A percentile compares a stretch with the other conserved stretches of the same genome.
Conservation (phyloP, 1,140 invertebrate genomes). For the Tetramorium parvispinum region DNA sequence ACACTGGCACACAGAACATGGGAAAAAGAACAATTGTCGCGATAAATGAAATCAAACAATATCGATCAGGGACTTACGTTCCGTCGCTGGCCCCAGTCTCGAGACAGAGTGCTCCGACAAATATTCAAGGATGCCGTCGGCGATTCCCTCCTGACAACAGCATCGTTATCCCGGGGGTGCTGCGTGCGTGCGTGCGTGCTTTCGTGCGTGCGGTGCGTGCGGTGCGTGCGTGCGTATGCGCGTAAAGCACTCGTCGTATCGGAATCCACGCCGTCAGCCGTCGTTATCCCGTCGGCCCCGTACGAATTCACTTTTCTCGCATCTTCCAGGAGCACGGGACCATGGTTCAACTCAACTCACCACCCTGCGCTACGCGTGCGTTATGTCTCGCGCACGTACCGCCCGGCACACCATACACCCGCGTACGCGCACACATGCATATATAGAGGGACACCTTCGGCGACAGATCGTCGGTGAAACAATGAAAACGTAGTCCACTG, state of each 20-base stretch:
- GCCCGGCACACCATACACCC: constrained; percentile 15
- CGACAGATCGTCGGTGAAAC: no score
- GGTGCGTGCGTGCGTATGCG: background rate
- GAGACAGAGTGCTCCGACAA: constrained; percentile 9
- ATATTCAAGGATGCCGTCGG: constrained; percentile 65
- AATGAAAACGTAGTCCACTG: no score
- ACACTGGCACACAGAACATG: background rate
- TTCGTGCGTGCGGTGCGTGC: background rate
- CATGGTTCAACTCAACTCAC: constrained; percentile 46
- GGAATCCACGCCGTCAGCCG: constrained; percentile 21
- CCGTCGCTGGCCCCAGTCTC: constrained; percentile 45
- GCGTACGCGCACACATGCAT: background rate
- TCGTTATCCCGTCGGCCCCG: constrained; percentile 19
- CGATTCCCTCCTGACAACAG: constrained; percentile 55
- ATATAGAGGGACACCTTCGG: no score
- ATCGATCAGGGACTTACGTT: constrained; percentile 60
- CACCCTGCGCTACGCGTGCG: background rate
- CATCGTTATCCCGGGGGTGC: constrained; percentile 63
- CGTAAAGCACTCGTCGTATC: background rate
- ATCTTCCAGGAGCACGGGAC: constrained; percentile 70
- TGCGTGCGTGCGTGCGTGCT: constrained; percentile 5
- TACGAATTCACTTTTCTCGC: constrained; percentile 73
- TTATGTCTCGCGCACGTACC: constrained; percentile 35
- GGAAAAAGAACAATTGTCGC: background rate
- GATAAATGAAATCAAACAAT: background rate